These are phyloP conservation scores for Myanophis thanlyinensis DNA, from an alignment of 2,113 vertebrate species.

Conservation along the genomic window DNA sequence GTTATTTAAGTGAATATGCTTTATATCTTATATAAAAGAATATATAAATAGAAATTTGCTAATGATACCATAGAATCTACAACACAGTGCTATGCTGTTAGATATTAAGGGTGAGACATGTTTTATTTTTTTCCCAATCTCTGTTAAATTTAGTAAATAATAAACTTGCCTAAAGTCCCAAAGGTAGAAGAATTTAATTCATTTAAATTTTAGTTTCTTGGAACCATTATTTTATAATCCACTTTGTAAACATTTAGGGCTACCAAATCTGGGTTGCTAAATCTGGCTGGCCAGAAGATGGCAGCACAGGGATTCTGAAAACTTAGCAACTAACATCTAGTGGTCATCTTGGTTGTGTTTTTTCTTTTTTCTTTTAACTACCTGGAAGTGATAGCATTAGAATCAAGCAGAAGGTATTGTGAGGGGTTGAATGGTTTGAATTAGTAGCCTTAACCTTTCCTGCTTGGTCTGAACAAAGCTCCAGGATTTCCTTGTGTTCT, in stretches of 20 bases:
- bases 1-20: background rate
- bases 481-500: background rate
- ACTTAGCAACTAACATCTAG: background rate
- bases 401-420: background rate
- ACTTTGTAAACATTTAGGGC: background rate
- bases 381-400: background rate
- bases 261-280: background rate
- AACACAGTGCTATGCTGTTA: background rate
- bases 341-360: background rate
- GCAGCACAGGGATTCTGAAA: background rate
- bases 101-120: background rate
- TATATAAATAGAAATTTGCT: background rate
- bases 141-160: background rate
- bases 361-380: background rate
- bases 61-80: background rate
- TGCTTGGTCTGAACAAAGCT: background rate
- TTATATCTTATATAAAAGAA: background rate
- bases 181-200: background rate
- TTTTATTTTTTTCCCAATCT: background rate
- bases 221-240: background rate
- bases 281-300: background rate
- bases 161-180: background rate
- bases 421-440: background rate
- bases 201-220: background rate
- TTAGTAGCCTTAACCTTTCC: background rate